phyloP scores from a whole-genome alignment of 2,797 vertebrate species.

The Octomys mimax region DNA sequence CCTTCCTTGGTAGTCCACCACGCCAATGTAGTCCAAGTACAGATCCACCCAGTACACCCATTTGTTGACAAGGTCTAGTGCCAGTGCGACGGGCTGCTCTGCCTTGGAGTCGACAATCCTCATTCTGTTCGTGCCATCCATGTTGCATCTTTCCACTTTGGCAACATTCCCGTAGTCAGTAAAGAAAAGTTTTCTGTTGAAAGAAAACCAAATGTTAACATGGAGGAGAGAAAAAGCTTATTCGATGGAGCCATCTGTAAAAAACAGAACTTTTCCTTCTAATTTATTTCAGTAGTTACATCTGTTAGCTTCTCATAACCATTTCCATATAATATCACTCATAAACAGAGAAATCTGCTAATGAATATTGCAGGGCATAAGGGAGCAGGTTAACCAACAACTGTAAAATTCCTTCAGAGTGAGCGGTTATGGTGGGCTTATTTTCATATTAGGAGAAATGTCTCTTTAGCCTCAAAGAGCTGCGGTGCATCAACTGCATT shows the following conservation, averaged over 20 bases:
- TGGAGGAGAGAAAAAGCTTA: constrained; percentile 66
- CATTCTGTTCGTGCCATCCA: constrained; percentile 97
- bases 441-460: constrained; percentile 69
- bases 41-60: constrained; percentile 98
- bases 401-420: constrained; percentile 56
- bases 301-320: constrained; percentile 75
- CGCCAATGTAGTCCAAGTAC: constrained; percentile 96
- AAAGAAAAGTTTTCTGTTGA: constrained; percentile 97
- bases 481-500: neutral
- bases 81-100: constrained; percentile 95
- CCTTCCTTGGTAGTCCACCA: constrained; percentile 96
- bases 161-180: constrained; percentile 96
- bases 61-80: constrained; percentile 96
- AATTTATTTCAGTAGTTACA: constrained; percentile 71
- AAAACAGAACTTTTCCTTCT: constrained; percentile 71
- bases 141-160: constrained; percentile 98
- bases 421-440: constrained; percentile 50
- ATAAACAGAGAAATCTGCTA: constrained; percentile 81
- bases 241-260: constrained; percentile 75
- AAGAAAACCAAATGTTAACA: constrained; percentile 87
- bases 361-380: constrained; percentile 83
- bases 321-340: constrained; percentile 66
- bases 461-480: constrained; percentile 46
- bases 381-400: constrained; percentile 76
- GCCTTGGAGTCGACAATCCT: constrained; percentile 94